These are phyloP conservation scores for Eulemur rubriventer DNA, from an alignment of 2,797 vertebrate species.

Conservation along the genomic window DNA sequence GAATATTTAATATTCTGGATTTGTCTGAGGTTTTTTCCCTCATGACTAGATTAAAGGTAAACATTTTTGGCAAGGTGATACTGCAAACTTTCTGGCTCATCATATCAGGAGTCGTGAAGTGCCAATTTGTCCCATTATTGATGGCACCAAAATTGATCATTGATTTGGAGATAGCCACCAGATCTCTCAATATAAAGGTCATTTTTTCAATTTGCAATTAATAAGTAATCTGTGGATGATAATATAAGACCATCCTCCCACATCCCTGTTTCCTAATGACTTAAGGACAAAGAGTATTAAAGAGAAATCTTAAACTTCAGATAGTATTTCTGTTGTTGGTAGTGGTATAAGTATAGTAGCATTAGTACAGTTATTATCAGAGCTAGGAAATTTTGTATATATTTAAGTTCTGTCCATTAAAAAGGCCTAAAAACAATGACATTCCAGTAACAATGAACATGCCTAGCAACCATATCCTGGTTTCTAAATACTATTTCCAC, in stretches of 20 bases:
- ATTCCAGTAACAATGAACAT: background rate
- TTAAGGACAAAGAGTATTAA: background rate
- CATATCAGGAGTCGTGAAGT: background rate
- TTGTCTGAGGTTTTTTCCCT: background rate
- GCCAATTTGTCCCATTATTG: background rate
- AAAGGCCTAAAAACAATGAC: background rate
- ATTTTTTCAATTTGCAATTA: background rate
- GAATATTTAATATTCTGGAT: background rate
- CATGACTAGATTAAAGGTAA: slow-evolving; percentile 1
- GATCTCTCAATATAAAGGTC: background rate
- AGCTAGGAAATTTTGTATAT: background rate
- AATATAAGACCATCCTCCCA: background rate
- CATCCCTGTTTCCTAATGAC: background rate
- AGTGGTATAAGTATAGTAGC: background rate
- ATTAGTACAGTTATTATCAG: background rate
- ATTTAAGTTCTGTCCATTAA: background rate
- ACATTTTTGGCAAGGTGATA: background rate
- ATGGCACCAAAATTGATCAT: background rate
- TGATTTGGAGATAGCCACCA: background rate
- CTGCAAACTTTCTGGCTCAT: background rate
- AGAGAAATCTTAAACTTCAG: background rate
- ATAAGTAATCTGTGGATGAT: background rate
- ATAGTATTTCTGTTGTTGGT: background rate
- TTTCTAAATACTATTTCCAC: background rate
- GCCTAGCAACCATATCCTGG: background rate